Conservation (phyloP, 2,113 vertebrate genomes). For the Collichthys lucidus region DNA sequence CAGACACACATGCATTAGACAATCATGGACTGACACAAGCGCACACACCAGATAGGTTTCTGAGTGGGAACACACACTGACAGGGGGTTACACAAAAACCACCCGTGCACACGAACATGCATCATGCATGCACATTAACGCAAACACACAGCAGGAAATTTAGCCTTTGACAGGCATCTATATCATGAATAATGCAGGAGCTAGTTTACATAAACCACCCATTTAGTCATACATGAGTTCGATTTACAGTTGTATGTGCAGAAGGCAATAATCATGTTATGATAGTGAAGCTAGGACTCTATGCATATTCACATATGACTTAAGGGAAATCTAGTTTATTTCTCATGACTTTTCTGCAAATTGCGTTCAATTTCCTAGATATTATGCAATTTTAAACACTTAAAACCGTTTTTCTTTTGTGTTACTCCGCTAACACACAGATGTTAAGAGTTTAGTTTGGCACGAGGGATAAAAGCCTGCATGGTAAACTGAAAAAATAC, state of each 20-base stretch:
- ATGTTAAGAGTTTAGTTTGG: not conserved
- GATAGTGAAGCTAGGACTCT: constrained; percentile 43
- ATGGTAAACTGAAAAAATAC: not conserved
- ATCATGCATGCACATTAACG: constrained; percentile 16
- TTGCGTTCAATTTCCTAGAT: constrained; percentile 17
- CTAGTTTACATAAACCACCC: constrained; percentile 63
- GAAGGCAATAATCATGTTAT: constrained; percentile 53
- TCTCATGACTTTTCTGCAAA: constrained; percentile 19
- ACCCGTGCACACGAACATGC: constrained; percentile 9
- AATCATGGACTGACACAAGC: constrained; percentile 27
- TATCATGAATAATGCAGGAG: constrained; percentile 65
- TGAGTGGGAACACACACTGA: constrained; percentile 6
- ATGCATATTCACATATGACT: constrained; percentile 40
- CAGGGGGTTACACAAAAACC: not conserved
- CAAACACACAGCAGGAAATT: constrained; percentile 32
- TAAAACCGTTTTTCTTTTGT: not conserved
- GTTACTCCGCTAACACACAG: not conserved
- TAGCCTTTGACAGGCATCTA: constrained; percentile 52
- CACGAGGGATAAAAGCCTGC: not conserved
- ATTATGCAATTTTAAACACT: constrained; percentile 27
- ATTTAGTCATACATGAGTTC: constrained; percentile 63
- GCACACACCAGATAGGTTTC: not conserved
- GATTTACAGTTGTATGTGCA: constrained; percentile 52
- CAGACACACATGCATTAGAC: constrained; percentile 47
- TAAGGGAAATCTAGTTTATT: constrained; percentile 38